These are phyloP conservation scores for Rattus rattus DNA, from an alignment of 2,113 vertebrate genomes.

Conservation along the genomic window DNA sequence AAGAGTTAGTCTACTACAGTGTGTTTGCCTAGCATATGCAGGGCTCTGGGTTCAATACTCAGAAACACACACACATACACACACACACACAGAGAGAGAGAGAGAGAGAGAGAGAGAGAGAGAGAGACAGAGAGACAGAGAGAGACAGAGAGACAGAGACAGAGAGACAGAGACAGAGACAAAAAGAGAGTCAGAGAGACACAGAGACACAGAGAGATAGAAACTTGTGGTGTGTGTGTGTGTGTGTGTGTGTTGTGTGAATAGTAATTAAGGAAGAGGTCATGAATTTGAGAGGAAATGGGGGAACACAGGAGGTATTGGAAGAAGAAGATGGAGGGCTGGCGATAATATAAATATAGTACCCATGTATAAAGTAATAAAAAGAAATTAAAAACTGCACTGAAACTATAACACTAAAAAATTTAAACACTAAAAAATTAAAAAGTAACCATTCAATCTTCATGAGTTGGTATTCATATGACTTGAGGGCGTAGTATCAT, in stretches of 20 bases:
- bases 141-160: too few relatives aligned
- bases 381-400: neutral
- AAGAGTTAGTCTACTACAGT: too few relatives aligned
- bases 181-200: too few relatives aligned
- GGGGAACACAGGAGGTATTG: neutral
- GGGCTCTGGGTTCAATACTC: neutral
- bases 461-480: neutral
- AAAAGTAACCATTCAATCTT: neutral
- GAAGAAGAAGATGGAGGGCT: too few relatives aligned
- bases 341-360: neutral
- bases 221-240: too few relatives aligned
- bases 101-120: too few relatives aligned
- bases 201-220: too few relatives aligned
- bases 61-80: neutral
- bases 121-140: neutral
- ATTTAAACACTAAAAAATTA: neutral
- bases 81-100: neutral
- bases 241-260: neutral
- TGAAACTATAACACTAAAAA: neutral
- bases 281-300: neutral
- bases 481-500: neutral
- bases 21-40: neutral
- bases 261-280: neutral
- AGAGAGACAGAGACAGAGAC: too few relatives aligned
- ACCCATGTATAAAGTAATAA: neutral